Conservation (phyloP, 2,113 vertebrate genomes). For the Petrocephalus microphthalmus region DNA sequence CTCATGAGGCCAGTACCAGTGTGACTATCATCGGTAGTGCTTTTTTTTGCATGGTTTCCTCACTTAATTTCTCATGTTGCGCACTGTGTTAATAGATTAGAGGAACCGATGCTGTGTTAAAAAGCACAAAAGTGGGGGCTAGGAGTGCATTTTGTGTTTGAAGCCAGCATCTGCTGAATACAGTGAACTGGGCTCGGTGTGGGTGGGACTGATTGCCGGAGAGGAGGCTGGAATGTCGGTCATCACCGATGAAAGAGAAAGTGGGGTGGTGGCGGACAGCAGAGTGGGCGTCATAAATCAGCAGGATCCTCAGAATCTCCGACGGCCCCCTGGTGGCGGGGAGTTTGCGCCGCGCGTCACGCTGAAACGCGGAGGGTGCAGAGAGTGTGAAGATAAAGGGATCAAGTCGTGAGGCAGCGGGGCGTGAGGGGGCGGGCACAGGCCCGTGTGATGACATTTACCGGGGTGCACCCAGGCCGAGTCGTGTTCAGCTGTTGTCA, state of each 20-base stretch:
- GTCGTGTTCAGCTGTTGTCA: background rate
- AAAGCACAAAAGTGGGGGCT: background rate
- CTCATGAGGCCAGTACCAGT: constrained; percentile 6
- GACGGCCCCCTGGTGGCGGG: background rate
- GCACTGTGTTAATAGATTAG: background rate
- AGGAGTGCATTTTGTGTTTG: background rate
- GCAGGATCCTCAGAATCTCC: background rate
- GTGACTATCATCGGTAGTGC: background rate
- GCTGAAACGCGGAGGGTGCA: background rate
- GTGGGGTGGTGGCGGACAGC: background rate
- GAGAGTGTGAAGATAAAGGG: background rate
- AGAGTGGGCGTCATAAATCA: background rate
- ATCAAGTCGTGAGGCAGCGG: background rate
- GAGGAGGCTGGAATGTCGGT: background rate
- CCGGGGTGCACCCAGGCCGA: background rate
- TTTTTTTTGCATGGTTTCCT: background rate
- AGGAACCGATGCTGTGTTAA: background rate
- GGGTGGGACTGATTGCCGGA: background rate
- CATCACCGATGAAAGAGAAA: background rate
- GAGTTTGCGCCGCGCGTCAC: background rate
- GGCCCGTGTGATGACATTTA: background rate
- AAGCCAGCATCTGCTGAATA: background rate
- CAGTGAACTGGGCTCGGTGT: background rate
- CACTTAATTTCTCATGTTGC: constrained; percentile 1
- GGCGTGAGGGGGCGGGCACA: background rate